Base-by-base conservation (phyloP, 2,113 vertebrate genomes). In the Megalops atlanticus region DNA sequence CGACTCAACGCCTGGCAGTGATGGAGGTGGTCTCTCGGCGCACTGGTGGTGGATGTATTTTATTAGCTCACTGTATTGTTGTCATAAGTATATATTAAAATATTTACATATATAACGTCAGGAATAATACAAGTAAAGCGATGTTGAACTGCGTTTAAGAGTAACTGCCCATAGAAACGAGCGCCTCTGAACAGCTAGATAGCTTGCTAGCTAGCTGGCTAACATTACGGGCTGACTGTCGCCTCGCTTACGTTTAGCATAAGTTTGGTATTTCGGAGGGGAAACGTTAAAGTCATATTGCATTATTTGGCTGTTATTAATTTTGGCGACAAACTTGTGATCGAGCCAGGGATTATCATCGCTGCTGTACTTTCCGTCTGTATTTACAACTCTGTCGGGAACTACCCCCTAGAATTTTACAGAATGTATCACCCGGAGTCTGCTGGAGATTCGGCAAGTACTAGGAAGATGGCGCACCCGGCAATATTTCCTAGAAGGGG, bases 361-460 rank as follows among this genome's bases (percentile, higher is more conserved):
- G 40, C 38, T 16, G 16, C 18, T 43, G 43, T 52, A 24, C 45
- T 24, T 76, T 21, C 27, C 38, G 80, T 33, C 77, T 58, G 40
- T 79, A 35, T 72, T 77, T 69, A 43, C 70, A 68, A 73, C 40
- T 49, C 11, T 27, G 72, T 79, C 40, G 69, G 27, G 14, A 81
- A 58, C 38, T 71, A 76, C 78, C 80, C 80, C 74, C 58, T 77
- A 27, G 8, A 64, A 88, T 79, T 85, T 84, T 82, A 88, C 84
- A 89, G 92, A 90, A 98, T 98, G 97, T 96, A 97, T 91, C 97
- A 98, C 89, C 95, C 96, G 89, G 96, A 97, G 84, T 95, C 94
- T 88, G 90, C 96, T 16, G 96, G 95, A 89, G 96, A 98, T 82
- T 87, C 85, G 2, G 88, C 95, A 16, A 94, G 94, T 80, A 90